Conservation (phyloP, 2,797 vertebrate genomes). For the Pangasius larnaudii region DNA sequence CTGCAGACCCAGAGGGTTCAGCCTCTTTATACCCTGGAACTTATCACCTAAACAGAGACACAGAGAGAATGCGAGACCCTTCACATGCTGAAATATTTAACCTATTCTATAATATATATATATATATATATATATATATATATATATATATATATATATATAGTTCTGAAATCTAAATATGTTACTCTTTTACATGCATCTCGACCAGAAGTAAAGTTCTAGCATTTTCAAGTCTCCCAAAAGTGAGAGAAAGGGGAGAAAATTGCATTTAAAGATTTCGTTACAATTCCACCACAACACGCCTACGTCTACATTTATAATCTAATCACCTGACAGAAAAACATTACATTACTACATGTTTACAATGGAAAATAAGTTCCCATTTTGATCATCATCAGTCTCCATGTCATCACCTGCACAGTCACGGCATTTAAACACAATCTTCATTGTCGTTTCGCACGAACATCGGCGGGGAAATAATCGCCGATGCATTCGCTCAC, state of each 20-base stretch:
- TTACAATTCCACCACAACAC: not conserved
- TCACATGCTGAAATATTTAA: not conserved
- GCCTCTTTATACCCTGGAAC: constrained; percentile 86
- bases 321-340: too few species aligned
- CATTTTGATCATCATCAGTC: too few species aligned
- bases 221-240: not conserved
- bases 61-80: constrained; percentile 34
- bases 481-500: too few species aligned
- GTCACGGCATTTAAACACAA: too few species aligned
- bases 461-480: too few species aligned
- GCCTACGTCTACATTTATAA: too few species aligned
- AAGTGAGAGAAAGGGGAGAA: not conserved
- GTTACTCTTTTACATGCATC: not conserved
- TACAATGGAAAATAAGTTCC: not conserved
- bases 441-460: too few species aligned
- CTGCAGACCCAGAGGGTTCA: constrained; percentile 82
- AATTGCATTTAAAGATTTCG: not conserved
- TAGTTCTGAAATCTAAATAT: not conserved
- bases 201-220: not conserved
- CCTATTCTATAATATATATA: not conserved
- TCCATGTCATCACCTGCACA: too few species aligned
- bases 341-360: too few species aligned
- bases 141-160: not conserved
- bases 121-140: not conserved
- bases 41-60: constrained; percentile 80